Percentiles rank a stretch among this genome's conserved stretches.
These are phyloP conservation scores for Eupithecia subfuscata DNA, from an alignment of 2,888 invertebrate genomes.

Conservation along the genomic window DNA sequence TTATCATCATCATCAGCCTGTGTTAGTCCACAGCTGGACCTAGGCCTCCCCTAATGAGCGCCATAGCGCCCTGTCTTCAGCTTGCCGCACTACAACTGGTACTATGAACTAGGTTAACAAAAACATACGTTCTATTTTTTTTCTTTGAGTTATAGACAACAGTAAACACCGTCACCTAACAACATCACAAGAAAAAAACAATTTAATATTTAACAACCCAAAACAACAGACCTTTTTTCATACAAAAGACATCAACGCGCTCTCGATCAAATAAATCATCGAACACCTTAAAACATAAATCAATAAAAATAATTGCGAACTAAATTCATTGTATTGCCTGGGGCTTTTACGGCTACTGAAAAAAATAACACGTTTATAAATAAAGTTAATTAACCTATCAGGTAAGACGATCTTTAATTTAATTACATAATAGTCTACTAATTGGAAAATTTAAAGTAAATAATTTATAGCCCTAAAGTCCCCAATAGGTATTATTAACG, in stretches of 20 bases:
- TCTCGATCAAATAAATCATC: neutral
- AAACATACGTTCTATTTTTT: neutral
- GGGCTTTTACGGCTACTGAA: neutral
- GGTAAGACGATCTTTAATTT: neutral
- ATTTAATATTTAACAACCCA: neutral
- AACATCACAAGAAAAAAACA: neutral
- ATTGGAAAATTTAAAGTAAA: neutral
- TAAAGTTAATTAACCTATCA: neutral
- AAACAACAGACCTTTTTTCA: neutral
- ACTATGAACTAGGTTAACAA: too few relatives aligned
- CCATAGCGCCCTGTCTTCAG: too few relatives aligned
- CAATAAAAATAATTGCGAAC: neutral
- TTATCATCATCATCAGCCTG: too few relatives aligned
- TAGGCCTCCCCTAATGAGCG: too few relatives aligned
- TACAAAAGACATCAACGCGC: slow-evolving; percentile 29
- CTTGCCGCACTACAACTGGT: too few relatives aligned
- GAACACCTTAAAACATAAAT: neutral
- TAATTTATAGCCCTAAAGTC: neutral
- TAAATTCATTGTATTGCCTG: neutral
- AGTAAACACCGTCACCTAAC: neutral
- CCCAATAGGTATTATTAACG: neutral
- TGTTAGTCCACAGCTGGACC: too few relatives aligned
- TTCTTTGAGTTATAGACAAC: neutral
- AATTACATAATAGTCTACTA: neutral
- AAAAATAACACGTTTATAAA: neutral